Evolutionary conservation across 2,888 invertebrate genomes (phyloP), one percentile per base, ranked within the genome.

Genomic region (Rhyacophila evoluta): DNA sequence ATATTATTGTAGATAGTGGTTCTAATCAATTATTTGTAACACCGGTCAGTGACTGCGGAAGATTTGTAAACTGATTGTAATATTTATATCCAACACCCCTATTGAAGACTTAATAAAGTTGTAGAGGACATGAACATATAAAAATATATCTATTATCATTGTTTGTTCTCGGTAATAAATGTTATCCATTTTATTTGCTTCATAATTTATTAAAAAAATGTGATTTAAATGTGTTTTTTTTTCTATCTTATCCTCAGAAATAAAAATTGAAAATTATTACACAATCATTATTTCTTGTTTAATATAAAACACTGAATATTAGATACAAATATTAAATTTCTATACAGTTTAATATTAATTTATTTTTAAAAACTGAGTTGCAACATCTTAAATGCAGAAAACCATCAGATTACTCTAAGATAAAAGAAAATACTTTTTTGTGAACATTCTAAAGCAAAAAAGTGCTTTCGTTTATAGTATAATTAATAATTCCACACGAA

Each of bases 151-250:
- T 37, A 71, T 75, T 81, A 74, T 74, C 39, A 79, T 78, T 81
- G 78, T 78, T 81, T 81, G 69, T 74, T 73, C 27, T 73, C 79
- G 74, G 78, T 79, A 79, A 78, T 79, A 78, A 81, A 78, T 81
- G 79, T 81, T 81, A 79, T 79, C 55, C 74, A 72, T 73, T 74
- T 74, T 78, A 77, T 81, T 77, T 81, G 77, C 79, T 79, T 72
- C 78, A 79, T 78, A 81, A 79, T 79, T 81, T 81, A 81, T 81
- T 81, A 78, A 81, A 81, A 75, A 79, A 69, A 74, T 72, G 39
- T 78, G 12, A 70, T 38, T 70, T 39, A 68, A 39, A 37, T 39
- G n/a, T 74, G 38, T 12, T 33, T 28, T 74, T 77, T 69, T 74
- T 28, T 25, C 55, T 8, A 25, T 25, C 8, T 15, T 38, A 55